A percentile compares a stretch with the other conserved stretches of the same genome.
These are phyloP conservation scores for Charaxes varanes DNA, from an alignment of 1,140 invertebrate genomes.

Conservation along the genomic window DNA sequence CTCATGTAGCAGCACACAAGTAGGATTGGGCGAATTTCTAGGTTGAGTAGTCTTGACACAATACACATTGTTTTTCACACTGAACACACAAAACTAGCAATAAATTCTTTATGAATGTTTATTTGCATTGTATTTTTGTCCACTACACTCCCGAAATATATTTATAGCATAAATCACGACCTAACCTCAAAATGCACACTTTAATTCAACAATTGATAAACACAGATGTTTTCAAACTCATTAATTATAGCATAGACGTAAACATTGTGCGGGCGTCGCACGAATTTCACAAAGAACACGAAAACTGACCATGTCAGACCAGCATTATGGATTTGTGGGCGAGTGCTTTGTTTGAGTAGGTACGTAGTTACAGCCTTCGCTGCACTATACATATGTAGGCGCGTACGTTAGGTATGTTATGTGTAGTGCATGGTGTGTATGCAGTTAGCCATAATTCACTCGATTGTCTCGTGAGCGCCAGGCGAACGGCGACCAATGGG, in stretches of 20 bases:
- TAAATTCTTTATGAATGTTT: conserved; percentile 14
- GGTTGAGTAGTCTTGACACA: conserved; percentile 15
- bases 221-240: conserved; percentile 60
- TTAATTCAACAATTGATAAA: conserved; percentile 50
- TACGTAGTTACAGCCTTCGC: conserved; percentile 64
- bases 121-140: conserved; percentile 19
- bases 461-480: conserved; percentile 45
- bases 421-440: conserved; percentile 57
- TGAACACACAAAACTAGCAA: conserved; percentile 23
- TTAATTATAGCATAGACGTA: conserved; percentile 41
- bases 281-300: conserved; percentile 48
- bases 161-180: conserved; percentile 46
- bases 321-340: conserved; percentile 56
- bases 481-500: conserved; percentile 36
- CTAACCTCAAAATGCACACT: conserved; percentile 68
- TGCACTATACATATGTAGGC: conserved; percentile 60
- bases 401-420: conserved; percentile 58
- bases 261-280: conserved; percentile 27
- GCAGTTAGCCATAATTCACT: conserved; percentile 59
- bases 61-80: conserved; percentile 36
- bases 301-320: conserved; percentile 33
- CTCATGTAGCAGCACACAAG: conserved; percentile 19
- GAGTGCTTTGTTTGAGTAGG: conserved; percentile 69
- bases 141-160: conserved; percentile 23
- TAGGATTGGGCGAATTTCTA: conserved; percentile 22